phyloP scores from a whole-genome alignment of 2,888 invertebrate genomes.

The Drosophila infuscata region DNA sequence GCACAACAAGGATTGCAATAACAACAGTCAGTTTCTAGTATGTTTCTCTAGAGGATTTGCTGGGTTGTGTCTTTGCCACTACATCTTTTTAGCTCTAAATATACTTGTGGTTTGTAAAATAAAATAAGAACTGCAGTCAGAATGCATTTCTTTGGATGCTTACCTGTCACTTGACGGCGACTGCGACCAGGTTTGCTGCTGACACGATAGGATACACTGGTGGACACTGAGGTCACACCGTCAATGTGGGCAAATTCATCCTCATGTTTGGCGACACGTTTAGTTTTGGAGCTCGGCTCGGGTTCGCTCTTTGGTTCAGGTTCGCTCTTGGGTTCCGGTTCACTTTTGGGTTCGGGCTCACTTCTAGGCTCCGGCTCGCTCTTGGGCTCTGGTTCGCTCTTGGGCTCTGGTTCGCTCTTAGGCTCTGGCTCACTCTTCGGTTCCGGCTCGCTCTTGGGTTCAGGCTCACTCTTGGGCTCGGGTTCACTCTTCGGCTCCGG shows the following conservation, averaged over 20 bases:
- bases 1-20: constrained; percentile 50
- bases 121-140: constrained; percentile 6
- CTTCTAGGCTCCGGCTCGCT: constrained; percentile 84
- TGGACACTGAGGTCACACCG: constrained; percentile 90
- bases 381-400: constrained; percentile 80
- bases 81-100: constrained; percentile 62
- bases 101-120: constrained; percentile 1
- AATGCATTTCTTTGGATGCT: constrained; percentile 11
- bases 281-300: constrained; percentile 85
- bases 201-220: constrained; percentile 92
- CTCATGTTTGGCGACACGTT: constrained; percentile 86
- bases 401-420: constrained; percentile 82
- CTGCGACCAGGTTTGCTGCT: constrained; percentile 86
- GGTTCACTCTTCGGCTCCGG: constrained; percentile 76
- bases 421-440: constrained; percentile 86
- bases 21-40: constrained; percentile 41
- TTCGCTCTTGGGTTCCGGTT: constrained; percentile 85
- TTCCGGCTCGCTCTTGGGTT: constrained; percentile 84
- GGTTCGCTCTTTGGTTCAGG: constrained; percentile 85
- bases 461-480: constrained; percentile 85
- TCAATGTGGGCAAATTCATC: constrained; percentile 85
- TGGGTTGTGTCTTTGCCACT: constrained; percentile 46
- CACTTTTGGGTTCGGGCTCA: constrained; percentile 85
- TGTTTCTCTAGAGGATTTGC: constrained; percentile 45
- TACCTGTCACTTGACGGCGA: constrained; percentile 78